Percentiles rank a stretch among this genome's conserved stretches.
phyloP scores from a whole-genome alignment of 1,140 invertebrate genomes.

The Uloborus diversus region DNA sequence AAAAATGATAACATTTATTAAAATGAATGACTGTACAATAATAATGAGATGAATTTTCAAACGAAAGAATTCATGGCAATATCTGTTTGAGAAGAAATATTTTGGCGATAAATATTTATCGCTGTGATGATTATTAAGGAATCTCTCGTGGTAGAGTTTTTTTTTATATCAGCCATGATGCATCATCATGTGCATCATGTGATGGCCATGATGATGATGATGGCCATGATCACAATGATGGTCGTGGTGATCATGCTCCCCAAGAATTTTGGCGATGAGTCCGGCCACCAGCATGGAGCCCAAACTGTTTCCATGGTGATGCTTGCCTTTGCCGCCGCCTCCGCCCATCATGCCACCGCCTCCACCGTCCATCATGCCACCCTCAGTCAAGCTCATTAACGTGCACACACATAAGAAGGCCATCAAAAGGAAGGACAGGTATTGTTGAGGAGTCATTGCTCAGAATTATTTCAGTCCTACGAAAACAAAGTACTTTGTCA shows the following conservation, averaged over 20 bases:
- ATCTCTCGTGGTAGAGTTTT: not conserved
- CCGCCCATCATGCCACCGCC: not conserved
- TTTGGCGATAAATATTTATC: too few species aligned
- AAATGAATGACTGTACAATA: not conserved
- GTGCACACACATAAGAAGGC: too few species aligned
- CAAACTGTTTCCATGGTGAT: not conserved
- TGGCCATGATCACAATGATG: not conserved
- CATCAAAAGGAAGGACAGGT: too few species aligned
- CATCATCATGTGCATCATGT: slow-evolving; percentile 34
- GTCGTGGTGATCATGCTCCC: slow-evolving; percentile 9
- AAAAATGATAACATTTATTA: not conserved
- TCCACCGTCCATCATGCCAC: not conserved
- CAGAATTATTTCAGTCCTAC: too few species aligned
- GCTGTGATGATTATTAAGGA: not conserved
- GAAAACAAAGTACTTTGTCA: too few species aligned
- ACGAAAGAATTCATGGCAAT: too few species aligned
- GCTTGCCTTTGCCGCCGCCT: not conserved
- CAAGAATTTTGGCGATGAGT: slow-evolving; percentile 18
- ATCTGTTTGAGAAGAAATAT: too few species aligned
- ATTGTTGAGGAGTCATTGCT: too few species aligned
- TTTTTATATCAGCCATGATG: not conserved
- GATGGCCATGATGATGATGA: slow-evolving; percentile 12
- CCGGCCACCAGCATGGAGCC: slow-evolving; percentile 28
- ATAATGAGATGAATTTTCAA: not conserved
- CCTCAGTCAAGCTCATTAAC: not conserved